These are phyloP conservation scores for Phacellophora camtschatica DNA, from an alignment of 30 jellyfish, hydroid and myxozoan genomes.

Conservation along the genomic window DNA sequence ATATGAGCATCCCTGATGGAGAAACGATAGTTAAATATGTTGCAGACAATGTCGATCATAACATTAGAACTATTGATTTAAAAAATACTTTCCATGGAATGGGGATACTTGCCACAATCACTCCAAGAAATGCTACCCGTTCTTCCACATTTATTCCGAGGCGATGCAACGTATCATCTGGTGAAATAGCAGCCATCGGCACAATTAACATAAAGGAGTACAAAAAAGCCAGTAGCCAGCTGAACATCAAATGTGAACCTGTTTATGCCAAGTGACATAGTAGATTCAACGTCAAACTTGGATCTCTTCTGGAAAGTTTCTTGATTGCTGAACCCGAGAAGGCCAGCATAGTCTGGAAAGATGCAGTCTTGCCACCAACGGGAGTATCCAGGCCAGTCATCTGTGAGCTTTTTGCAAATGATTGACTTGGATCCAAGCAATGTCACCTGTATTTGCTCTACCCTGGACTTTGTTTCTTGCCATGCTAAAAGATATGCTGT, in stretches of 20 bases:
- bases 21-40: constrained; percentile 30
- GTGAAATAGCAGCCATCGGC: constrained; percentile 28
- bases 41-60: constrained; percentile 52
- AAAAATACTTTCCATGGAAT: constrained; percentile 47
- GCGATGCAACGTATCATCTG: constrained; percentile 20
- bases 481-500: constrained; percentile 37
- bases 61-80: constrained; percentile 34
- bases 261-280: constrained; percentile 12
- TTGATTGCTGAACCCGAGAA: constrained; percentile 18
- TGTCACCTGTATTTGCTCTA: constrained; percentile 25
- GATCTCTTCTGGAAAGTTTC: constrained; percentile 34
- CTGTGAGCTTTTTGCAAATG: constrained; percentile 27
- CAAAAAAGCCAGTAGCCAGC: constrained; percentile 14
- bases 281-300: constrained; percentile 19
- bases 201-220: constrained; percentile 33
- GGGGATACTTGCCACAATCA: constrained; percentile 46
- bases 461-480: constrained; percentile 30
- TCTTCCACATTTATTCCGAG: constrained; percentile 4
- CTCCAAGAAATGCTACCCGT: constrained; percentile 20
- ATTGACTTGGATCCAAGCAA: constrained; percentile 34
- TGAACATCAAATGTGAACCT: neutral
- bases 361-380: constrained; percentile 34
- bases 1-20: constrained; percentile 30
- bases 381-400: constrained; percentile 53
- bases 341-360: constrained; percentile 47